Evolutionary conservation across 2,113 vertebrate genomes (phyloP).

Genomic region (Halichoerus grypus): DNA sequence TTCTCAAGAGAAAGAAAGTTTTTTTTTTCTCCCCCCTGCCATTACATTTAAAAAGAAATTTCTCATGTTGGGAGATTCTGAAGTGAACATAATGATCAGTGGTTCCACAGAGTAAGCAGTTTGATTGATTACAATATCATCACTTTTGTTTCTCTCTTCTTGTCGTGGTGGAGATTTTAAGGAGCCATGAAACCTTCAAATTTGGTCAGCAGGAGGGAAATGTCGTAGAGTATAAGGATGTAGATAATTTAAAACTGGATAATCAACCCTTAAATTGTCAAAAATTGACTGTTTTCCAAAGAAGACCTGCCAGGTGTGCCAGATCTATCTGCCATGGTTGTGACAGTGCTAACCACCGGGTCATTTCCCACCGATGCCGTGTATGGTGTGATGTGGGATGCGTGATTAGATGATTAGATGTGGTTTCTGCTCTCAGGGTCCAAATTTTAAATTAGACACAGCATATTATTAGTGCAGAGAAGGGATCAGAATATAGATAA

Average conservation of each 20-base stretch:
- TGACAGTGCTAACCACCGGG: background rate
- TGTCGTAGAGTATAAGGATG: slow-evolving; percentile 40
- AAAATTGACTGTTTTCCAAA: slow-evolving; percentile 50
- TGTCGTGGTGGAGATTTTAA: slow-evolving; percentile 44
- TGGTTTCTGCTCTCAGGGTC: background rate
- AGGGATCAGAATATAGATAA: slow-evolving; percentile 43
- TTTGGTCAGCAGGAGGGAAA: slow-evolving; percentile 57
- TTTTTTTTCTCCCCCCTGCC: background rate
- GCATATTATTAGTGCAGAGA: slow-evolving; percentile 18
- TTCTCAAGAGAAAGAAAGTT: background rate
- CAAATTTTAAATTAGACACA: slow-evolving; percentile 49
- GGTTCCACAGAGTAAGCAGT: slow-evolving; percentile 12
- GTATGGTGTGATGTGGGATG: background rate
- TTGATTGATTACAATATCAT: slow-evolving; percentile 54
- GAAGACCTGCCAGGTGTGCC: background rate
- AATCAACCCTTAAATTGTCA: slow-evolving; percentile 46
- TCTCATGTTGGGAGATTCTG: background rate
- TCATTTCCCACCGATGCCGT: background rate
- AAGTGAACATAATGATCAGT: background rate
- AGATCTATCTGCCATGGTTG: background rate
- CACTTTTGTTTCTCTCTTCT: slow-evolving; percentile 45
- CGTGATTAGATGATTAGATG: slow-evolving; percentile 31
- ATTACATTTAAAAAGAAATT: slow-evolving; percentile 50
- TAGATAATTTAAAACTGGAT: slow-evolving; percentile 60
- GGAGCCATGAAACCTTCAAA: slow-evolving; percentile 40